Percentiles rank a stretch among this genome's conserved stretches.
Conservation (phyloP, 2,888 invertebrate species). For the Augiades crinisus region DNA sequence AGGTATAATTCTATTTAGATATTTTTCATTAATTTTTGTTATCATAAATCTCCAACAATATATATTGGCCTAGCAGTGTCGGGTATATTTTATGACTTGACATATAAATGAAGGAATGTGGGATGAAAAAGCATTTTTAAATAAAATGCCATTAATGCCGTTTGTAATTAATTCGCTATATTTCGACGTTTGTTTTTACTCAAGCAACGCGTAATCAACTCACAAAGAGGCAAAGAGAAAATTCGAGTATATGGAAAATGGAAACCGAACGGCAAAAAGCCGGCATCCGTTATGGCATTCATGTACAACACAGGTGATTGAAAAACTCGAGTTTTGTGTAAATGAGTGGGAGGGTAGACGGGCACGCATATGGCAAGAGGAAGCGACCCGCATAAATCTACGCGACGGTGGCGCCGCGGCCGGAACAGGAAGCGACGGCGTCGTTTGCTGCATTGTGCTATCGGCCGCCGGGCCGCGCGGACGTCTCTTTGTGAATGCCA, state of each 20-base stretch:
- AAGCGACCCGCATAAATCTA: slow-evolving; percentile 79
- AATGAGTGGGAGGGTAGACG: slow-evolving; percentile 69
- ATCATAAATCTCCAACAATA: too few species aligned
- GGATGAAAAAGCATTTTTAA: background rate
- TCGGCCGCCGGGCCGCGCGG: slow-evolving; percentile 73
- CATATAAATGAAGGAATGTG: too few species aligned
- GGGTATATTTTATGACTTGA: too few species aligned
- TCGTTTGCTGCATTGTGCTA: slow-evolving; percentile 81
- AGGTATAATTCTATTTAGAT: too few species aligned
- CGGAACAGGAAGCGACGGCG: slow-evolving; percentile 77
- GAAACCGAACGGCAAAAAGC: slow-evolving; percentile 49
- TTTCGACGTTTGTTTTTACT: slow-evolving; percentile 17
- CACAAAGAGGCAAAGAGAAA: slow-evolving; percentile 33
- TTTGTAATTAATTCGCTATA: slow-evolving; percentile 1
- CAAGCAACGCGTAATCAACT: slow-evolving; percentile 12
- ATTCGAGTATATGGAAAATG: slow-evolving; percentile 40
- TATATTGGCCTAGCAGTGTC: too few species aligned
- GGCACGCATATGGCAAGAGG: slow-evolving; percentile 73
- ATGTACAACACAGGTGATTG: slow-evolving; percentile 67
- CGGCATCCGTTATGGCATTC: slow-evolving; percentile 52
- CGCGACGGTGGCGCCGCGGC: slow-evolving; percentile 74
- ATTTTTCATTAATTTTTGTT: too few species aligned
- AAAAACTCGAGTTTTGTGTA: slow-evolving; percentile 78
- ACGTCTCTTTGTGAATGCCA: slow-evolving; percentile 71
- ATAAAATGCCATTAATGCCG: background rate